phyloP scores from a whole-genome alignment of 2,797 vertebrate genomes.

The Tadarida brasiliensis region DNA sequence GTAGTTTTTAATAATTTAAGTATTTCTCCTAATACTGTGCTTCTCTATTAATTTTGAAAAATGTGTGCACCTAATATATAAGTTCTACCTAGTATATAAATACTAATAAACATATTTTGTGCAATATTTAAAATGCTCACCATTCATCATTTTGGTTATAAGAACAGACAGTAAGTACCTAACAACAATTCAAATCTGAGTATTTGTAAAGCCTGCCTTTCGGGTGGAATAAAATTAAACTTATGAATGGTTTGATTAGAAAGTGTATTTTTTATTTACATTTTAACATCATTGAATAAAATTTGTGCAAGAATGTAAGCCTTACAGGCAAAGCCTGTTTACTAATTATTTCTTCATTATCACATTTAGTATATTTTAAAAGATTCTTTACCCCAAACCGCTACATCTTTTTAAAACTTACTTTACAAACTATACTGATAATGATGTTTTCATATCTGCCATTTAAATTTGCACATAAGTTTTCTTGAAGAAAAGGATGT shows the following conservation, averaged over 20 bases:
- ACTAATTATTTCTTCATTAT: not conserved
- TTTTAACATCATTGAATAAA: not conserved
- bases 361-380: not conserved
- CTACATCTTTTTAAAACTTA: constrained; percentile 3
- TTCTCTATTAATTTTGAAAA: not conserved
- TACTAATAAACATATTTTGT: constrained; percentile 31
- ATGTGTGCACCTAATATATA: not conserved
- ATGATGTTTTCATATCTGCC: not conserved
- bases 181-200: constrained; percentile 71
- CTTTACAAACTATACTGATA: not conserved
- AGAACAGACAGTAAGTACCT: constrained; percentile 60
- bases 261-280: not conserved
- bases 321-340: not conserved
- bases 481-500: not conserved
- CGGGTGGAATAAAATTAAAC: not conserved
- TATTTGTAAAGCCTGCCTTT: constrained; percentile 74
- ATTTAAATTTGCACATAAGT: not conserved
- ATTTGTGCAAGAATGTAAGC: not conserved
- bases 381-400: not conserved
- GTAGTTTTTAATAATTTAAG: not conserved
- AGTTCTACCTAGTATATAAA: not conserved
- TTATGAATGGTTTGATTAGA: not conserved
- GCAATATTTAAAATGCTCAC: constrained; percentile 70
- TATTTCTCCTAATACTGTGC: not conserved
- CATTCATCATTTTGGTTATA: constrained; percentile 78